Base-by-base conservation (phyloP, 2,113 vertebrate genomes). In the Furnarius figulus region DNA sequence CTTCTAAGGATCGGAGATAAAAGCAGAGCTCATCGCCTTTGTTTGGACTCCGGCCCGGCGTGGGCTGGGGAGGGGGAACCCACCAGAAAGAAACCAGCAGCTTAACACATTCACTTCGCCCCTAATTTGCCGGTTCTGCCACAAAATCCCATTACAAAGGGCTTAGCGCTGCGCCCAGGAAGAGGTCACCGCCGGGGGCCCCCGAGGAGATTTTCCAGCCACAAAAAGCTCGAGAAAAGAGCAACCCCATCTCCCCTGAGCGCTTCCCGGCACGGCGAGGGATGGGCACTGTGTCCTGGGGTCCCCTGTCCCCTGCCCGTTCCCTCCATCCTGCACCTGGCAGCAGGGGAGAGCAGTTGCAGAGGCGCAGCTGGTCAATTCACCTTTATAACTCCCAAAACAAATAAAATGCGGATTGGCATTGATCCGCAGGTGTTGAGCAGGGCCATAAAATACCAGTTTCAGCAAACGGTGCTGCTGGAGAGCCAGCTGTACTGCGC, bases 81-180 rank as follows among this genome's bases (percentile, higher is more conserved):
- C 6, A 9, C 86, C 95, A 95, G 95, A 95, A 94, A 95, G 93
- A 96, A 97, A 74, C 80, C 93, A 88, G 86, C 80, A 87, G 94
- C 96, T 97, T 97, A 97, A 96, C 80, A 86, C 95, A 95, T 96
- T 97, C 96, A 95, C 91, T 95, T 96, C 62, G 42, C 93, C 97
- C 93, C 94, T 97, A 95, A 97, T 97, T 97, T 97, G 97, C 96
- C 40, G 87, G 78, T 96, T 97, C 97, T 97, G 95, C 97, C 97
- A 93, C 97, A 94, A 97, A 97, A 97, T 97, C 97, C 97, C 93
- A 95, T 97, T 96, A 97, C 97, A 97, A 97, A 97, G 93, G 94
- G 90, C 6, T 97, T 97, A 97, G 96, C 5, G 81, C 94, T 68
- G 75, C 49, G 40, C 96, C 74, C 88, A 86, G 96, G 94, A 93